These are phyloP conservation scores for Cygnus olor DNA, from an alignment of 2,797 vertebrate species.

Conservation along the genomic window DNA sequence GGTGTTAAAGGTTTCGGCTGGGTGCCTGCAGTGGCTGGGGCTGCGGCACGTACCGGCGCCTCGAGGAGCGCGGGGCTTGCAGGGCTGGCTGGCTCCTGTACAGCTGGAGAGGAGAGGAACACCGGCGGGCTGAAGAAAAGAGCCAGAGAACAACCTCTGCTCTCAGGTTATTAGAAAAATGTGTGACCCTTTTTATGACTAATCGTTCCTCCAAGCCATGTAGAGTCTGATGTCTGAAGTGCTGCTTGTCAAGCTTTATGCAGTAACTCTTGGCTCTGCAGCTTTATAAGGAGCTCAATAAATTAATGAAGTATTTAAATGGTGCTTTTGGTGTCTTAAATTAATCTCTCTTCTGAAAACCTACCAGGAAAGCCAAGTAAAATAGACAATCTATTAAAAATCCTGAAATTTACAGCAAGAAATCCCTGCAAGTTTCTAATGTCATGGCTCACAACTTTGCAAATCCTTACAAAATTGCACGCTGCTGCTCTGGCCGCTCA, in stretches of 20 bases:
- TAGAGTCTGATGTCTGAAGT: background rate
- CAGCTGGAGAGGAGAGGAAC: background rate
- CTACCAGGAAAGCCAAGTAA: background rate
- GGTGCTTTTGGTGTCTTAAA: background rate
- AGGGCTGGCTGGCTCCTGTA: background rate
- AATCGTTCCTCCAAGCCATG: background rate
- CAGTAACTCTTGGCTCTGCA: background rate
- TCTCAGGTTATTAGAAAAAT: background rate
- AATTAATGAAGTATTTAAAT: background rate
- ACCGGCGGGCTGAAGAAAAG: background rate
- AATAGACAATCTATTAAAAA: background rate
- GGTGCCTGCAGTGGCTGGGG: background rate
- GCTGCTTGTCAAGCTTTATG: background rate
- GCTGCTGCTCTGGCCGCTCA: background rate
- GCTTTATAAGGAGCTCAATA: background rate
- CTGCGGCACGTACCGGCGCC: no score
- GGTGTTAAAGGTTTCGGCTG: background rate
- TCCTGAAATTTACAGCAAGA: background rate
- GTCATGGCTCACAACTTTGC: background rate
- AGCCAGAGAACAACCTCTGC: background rate
- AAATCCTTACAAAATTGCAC: accelerated
- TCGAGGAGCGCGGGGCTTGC: no score
- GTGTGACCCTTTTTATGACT: background rate
- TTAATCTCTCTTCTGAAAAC: background rate
- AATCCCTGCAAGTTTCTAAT: background rate